Percentiles rank a stretch among this genome's conserved stretches.
These are phyloP conservation scores for Apodemia zela DNA, from an alignment of 2,888 invertebrate genomes.

Conservation along the genomic window DNA sequence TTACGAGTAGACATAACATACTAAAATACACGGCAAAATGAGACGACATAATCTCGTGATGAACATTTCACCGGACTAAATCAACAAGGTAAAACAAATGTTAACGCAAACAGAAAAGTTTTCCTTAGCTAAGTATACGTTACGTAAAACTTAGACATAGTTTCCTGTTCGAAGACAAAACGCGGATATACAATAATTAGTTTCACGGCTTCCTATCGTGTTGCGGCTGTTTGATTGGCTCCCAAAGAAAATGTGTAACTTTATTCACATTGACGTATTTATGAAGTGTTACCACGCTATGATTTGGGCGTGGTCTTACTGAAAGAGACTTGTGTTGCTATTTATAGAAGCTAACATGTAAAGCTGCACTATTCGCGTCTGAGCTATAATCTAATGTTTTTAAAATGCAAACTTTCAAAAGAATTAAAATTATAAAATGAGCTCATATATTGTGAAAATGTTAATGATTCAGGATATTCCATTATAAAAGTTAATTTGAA, in stretches of 20 bases:
- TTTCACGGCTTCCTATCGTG: slow-evolving; percentile 6
- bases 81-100: not conserved
- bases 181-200: slow-evolving; percentile 11
- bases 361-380: too few species aligned
- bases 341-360: too few species aligned
- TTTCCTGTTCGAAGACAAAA: slow-evolving; percentile 3
- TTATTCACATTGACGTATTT: slow-evolving; percentile 54
- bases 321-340: not conserved
- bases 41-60: not conserved
- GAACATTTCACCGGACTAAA: not conserved
- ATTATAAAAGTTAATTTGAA: too few species aligned
- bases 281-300: slow-evolving; percentile 56
- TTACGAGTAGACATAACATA: too few species aligned
- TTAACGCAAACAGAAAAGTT: not conserved
- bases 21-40: not conserved
- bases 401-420: too few species aligned
- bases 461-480: too few species aligned
- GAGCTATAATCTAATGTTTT: too few species aligned
- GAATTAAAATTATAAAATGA: too few species aligned
- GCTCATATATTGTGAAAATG: too few species aligned
- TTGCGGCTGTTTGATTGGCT: slow-evolving; percentile 43
- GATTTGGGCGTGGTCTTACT: slow-evolving; percentile 17
- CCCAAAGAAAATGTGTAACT: slow-evolving; percentile 42
- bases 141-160: not conserved
- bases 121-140: not conserved